Conservation (phyloP, 30 jellyfish, hydroid and myxozoan species). For the Mastigias papua region DNA sequence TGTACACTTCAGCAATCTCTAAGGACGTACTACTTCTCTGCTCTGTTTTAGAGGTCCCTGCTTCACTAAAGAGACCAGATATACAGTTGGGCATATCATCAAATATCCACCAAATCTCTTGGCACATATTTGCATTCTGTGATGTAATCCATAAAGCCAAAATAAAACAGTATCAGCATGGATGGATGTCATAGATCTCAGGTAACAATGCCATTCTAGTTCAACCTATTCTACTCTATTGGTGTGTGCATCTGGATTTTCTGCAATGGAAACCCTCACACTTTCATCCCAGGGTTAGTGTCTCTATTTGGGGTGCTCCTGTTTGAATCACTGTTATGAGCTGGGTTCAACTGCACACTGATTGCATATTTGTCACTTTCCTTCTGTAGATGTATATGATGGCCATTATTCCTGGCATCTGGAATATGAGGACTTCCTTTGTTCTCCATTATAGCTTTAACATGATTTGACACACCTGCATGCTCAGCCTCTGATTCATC, state of each 20-base stretch:
- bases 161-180: neutral
- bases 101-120: neutral
- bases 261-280: neutral
- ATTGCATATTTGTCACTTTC: conserved; percentile 36
- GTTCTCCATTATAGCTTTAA: conserved; percentile 43
- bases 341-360: conserved; percentile 58
- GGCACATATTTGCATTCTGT: neutral
- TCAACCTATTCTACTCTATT: neutral
- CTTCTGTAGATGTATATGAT: neutral
- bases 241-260: neutral
- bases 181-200: neutral
- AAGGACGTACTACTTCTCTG: too few relatives aligned
- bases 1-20: neutral
- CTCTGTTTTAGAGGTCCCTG: too few relatives aligned
- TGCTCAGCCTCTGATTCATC: conserved; percentile 54
- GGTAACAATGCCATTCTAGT: too few relatives aligned
- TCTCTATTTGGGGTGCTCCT: neutral
- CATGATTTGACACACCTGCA: conserved; percentile 46
- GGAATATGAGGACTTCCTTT: conserved; percentile 22
- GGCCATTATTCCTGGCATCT: conserved; percentile 5
- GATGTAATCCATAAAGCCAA: neutral
- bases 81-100: neutral
- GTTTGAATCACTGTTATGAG: conserved; percentile 14
- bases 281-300: neutral
- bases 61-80: too few relatives aligned